These are phyloP conservation scores for Itoplectis maculator DNA, from an alignment of 2,888 invertebrate species.

Conservation along the genomic window DNA sequence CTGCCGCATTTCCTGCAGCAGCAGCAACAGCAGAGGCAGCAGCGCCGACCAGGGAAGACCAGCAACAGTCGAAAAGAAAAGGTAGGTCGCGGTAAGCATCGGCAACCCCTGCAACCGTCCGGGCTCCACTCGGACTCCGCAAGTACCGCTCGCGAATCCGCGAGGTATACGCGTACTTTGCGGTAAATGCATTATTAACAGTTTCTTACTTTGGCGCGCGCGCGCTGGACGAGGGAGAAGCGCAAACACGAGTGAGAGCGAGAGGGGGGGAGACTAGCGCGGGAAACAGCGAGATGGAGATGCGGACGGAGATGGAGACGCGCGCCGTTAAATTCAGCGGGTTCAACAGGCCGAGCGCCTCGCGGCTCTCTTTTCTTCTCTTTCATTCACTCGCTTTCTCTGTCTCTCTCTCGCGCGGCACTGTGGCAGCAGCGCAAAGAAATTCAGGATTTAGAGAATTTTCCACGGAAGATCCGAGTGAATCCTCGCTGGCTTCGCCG, in stretches of 20 bases:
- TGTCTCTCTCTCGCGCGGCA: no score
- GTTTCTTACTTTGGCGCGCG: slow-evolving; percentile 62
- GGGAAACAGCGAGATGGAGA: neutral
- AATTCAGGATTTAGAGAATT: slow-evolving; percentile 29
- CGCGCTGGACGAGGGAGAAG: neutral
- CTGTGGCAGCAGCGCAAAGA: neutral
- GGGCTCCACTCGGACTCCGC: neutral
- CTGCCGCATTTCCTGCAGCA: slow-evolving; percentile 23
- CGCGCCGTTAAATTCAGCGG: slow-evolving; percentile 6
- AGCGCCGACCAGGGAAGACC: slow-evolving; percentile 3
- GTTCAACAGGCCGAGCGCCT: neutral
- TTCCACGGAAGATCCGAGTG: neutral
- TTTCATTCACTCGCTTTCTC: no score
- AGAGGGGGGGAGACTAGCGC: no score
- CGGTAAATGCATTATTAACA: slow-evolving; percentile 75
- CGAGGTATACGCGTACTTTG: slow-evolving; percentile 53
- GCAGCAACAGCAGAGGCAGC: slow-evolving; percentile 20
- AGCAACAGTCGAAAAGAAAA: slow-evolving; percentile 22
- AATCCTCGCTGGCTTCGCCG: slow-evolving; percentile 18
- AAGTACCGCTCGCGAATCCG: no score
- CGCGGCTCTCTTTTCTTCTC: no score
- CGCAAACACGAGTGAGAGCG: neutral
- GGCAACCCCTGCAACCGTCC: neutral
- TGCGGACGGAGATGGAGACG: slow-evolving; percentile 7
- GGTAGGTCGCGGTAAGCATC: slow-evolving; percentile 25